Percentiles rank a stretch among this genome's conserved stretches.
Evolutionary conservation across 1,140 invertebrate species (phyloP).

Genomic region (Semibalanus balanoides): DNA sequence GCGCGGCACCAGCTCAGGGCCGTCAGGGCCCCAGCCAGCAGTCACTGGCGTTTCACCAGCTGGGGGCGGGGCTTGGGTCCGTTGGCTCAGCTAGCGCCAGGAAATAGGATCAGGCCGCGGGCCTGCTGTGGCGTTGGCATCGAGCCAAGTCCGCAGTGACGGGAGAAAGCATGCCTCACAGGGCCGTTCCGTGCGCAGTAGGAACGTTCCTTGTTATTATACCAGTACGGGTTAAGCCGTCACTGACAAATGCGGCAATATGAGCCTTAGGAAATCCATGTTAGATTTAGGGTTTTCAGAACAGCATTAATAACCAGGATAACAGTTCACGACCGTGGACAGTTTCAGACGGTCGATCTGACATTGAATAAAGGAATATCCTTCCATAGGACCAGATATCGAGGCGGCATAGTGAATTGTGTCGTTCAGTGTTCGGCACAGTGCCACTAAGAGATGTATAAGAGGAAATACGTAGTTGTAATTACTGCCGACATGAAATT

Average conservation of each 20-base stretch:
- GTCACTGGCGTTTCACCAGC: not conserved
- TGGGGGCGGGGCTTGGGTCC: slow-evolving; percentile 4
- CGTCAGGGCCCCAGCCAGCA: not conserved
- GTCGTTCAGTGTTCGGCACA: no score
- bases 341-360: no score
- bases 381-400: no score
- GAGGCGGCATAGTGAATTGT: no score
- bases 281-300: not conserved
- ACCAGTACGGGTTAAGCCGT: not conserved
- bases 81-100: not conserved
- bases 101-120: not conserved
- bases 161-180: not conserved
- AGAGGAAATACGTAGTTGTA: no score
- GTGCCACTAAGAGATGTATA: no score
- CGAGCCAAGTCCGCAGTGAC: slow-evolving; percentile 4
- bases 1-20: not conserved
- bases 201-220: not conserved
- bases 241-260: not conserved
- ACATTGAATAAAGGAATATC: no score
- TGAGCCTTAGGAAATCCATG: not conserved
- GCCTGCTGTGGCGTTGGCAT: slow-evolving; percentile 1
- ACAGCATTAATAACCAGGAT: no score
- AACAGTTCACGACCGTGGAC: no score
- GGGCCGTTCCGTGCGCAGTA: not conserved
- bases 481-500: no score